Percentiles rank a stretch among this genome's conserved stretches.
Conservation (phyloP, 2,888 invertebrate species). For the Corythucha ciliata region DNA sequence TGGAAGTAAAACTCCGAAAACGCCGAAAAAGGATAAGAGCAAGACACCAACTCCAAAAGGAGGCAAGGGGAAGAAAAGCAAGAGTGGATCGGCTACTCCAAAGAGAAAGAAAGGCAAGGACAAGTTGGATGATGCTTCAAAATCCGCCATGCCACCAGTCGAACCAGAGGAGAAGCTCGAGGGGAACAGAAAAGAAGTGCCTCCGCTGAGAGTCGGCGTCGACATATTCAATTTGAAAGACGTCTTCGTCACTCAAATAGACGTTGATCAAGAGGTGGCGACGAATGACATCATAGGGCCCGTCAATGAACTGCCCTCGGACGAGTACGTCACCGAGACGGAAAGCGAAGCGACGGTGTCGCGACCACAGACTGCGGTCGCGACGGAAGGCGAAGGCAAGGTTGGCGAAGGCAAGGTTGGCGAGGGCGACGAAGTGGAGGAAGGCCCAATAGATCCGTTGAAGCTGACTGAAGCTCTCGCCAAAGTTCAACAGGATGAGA, state of each 20-base stretch:
- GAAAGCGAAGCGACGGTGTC: neutral
- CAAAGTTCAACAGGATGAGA: constrained; percentile 11
- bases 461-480: constrained; percentile 15
- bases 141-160: no score
- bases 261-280: constrained; percentile 16
- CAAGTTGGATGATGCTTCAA: neutral
- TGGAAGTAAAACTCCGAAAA: neutral
- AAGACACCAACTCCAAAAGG: no score
- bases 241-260: constrained; percentile 19
- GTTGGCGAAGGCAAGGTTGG: neutral
- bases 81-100: no score
- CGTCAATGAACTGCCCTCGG: no score
- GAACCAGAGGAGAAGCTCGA: neutral
- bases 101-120: neutral
- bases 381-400: neutral
- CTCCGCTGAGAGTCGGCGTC: constrained; percentile 17
- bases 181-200: constrained; percentile 19
- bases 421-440: neutral
- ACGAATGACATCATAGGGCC: no score
- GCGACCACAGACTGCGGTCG: no score
- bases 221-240: constrained; percentile 16
- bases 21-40: neutral
- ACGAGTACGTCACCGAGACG: neutral
- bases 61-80: no score
- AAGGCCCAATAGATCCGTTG: constrained; percentile 18